phyloP scores from a whole-genome alignment of 2,888 invertebrate genomes.

The Machimus rusticus region DNA sequence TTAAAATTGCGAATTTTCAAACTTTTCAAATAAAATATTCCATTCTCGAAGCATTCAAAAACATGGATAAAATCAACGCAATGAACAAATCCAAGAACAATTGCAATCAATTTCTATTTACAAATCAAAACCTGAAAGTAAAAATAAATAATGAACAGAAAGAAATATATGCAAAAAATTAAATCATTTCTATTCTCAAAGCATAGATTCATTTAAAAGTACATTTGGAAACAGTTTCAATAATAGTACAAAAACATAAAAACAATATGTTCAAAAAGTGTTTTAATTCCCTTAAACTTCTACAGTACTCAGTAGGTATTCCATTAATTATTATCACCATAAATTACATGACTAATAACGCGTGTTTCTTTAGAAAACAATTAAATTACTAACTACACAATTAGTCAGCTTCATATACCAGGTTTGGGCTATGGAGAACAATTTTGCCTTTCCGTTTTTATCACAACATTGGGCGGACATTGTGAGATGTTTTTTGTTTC shows the following conservation, averaged over 20 bases:
- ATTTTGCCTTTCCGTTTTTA: neutral
- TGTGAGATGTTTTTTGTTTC: neutral
- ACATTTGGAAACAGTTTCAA: neutral
- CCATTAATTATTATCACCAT: conserved; percentile 28
- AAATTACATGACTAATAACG: conserved; percentile 7
- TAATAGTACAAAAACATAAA: neutral
- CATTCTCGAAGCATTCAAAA: neutral
- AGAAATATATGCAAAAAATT: neutral
- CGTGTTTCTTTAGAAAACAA: neutral
- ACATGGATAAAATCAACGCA: neutral
- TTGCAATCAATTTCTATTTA: neutral
- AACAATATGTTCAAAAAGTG: neutral
- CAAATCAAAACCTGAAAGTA: neutral
- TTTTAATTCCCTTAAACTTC: neutral
- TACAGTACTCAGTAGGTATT: neutral
- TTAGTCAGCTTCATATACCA: neutral
- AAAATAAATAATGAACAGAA: neutral
- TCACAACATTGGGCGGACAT: conserved; percentile 19
- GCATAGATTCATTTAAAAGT: conserved; percentile 4
- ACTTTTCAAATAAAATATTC: neutral
- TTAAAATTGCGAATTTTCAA: neutral
- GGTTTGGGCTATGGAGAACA: neutral
- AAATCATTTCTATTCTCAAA: neutral
- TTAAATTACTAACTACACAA: neutral
- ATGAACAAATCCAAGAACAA: neutral